Evolutionary conservation across 2,797 vertebrate species (phyloP).

Genomic region (Ceyx erithaca): DNA sequence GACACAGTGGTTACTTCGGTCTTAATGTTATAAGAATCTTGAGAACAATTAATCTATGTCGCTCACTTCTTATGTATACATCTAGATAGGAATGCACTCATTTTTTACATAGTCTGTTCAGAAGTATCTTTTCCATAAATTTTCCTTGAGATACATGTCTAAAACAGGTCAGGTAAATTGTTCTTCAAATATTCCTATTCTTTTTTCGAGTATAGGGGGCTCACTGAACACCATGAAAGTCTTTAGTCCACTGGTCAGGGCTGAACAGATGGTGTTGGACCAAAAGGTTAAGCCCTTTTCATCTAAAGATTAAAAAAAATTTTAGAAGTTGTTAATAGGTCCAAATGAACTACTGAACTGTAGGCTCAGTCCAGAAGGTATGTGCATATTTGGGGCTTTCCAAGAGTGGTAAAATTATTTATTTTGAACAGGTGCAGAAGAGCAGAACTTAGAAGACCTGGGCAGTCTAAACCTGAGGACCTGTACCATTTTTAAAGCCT

Average conservation of each 20-base stretch:
- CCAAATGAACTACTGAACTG: background rate
- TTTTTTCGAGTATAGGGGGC: background rate
- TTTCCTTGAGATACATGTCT: background rate
- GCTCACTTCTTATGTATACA: background rate
- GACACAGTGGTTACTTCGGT: background rate
- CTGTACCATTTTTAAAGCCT: background rate
- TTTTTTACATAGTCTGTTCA: background rate
- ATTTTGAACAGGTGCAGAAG: background rate
- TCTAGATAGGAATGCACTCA: background rate
- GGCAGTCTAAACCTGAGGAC: background rate
- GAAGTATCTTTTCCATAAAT: background rate
- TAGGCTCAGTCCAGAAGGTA: background rate
- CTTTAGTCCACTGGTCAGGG: background rate
- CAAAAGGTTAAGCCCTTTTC: background rate
- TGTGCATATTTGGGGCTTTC: background rate
- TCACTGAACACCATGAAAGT: background rate
- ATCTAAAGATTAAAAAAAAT: background rate
- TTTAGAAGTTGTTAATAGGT: background rate
- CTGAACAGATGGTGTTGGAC: background rate
- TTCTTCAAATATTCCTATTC: background rate
- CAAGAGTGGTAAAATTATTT: background rate
- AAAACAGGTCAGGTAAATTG: background rate
- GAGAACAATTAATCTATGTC: background rate
- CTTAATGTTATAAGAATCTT: fast-evolving
- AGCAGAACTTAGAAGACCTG: background rate